Base-by-base conservation (phyloP, 2,113 vertebrate species). In the Sander lucioperca region DNA sequence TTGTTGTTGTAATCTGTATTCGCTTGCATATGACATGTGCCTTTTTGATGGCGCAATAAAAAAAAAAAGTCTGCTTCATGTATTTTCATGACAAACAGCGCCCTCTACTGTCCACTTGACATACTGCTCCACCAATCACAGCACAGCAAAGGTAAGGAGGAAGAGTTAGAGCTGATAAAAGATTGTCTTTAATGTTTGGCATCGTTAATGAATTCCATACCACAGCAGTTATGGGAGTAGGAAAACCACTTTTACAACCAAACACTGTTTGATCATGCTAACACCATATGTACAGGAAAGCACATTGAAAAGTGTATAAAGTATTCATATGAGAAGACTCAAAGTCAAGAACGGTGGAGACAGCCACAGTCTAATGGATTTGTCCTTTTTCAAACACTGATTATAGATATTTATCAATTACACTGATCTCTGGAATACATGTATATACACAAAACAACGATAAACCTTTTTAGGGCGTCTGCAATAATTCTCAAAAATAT, bases 231-330 rank as follows among this genome's bases (percentile, higher is more conserved):
- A 94, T 95, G 95, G 96, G 96, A 96, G 94, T 95, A 95, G 96
- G 94, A 94, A 94, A 95, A 94, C 89, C 94, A 94, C 94, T 94
- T 93, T 94, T 97, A 96, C 97, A 97, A 97, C 96, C 97, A 97
- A 97, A 96, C 96, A 96, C 96, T 95, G 95, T 96, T 94, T 96
- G 96, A 96, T 97, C 97, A 99, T 99, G 97, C 97, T 96, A 97
- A 96, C 97, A 98, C 97, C 96, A 96, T 98, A 97, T 98, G 97
- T 98, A 98, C 97, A 99, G 96, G 96, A 95, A 97, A 96, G 95
- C 96, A 96, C 96, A 96, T 93, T 96, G 93, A 97, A 96, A 97
- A 98, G 97, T 97, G 97, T 97, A 98, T 96, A 96, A 96, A 95
- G 92, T 94, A 95, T 95, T 94, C 95, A 92, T 96, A 95, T 96